Percentiles rank a stretch among this genome's conserved stretches.
phyloP scores from a whole-genome alignment of 2,888 invertebrate genomes.

The Andrena minutula region DNA sequence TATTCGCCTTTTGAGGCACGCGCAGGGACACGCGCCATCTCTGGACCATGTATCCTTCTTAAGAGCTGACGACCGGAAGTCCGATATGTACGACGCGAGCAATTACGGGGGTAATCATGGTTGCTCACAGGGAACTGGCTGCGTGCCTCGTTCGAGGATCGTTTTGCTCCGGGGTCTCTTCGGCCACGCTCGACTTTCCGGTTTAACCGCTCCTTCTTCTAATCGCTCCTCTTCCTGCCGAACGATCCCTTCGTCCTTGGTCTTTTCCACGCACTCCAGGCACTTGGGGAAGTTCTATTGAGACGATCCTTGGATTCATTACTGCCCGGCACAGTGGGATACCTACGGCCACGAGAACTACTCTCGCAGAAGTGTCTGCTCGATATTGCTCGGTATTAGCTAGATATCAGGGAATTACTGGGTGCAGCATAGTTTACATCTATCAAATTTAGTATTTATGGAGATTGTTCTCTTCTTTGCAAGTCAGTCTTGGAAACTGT shows the following conservation, averaged over 20 bases:
- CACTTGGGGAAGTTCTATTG: conserved; percentile 30
- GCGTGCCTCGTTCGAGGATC: conserved; percentile 56
- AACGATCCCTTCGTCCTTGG: conserved; percentile 71
- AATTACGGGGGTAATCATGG: conserved; percentile 69
- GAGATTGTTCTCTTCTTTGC: no score
- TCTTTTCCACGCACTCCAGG: conserved; percentile 53
- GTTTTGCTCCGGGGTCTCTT: conserved; percentile 67
- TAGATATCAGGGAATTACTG: not conserved
- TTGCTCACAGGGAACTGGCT: conserved; percentile 56
- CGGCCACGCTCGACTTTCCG: conserved; percentile 76
- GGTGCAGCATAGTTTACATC: no score
- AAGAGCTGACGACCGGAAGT: conserved; percentile 59
- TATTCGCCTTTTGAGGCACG: conserved; percentile 23
- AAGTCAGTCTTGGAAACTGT: no score
- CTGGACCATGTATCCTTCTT: conserved; percentile 52
- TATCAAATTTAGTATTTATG: no score
- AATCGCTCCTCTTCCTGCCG: conserved; percentile 71
- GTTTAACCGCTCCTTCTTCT: conserved; percentile 78
- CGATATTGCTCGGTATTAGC: not conserved
- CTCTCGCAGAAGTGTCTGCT: not conserved
- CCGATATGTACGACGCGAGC: conserved; percentile 58
- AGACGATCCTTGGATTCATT: conserved; percentile 11
- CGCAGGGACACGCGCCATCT: conserved; percentile 51
- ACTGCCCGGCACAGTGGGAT: not conserved
- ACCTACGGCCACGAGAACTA: not conserved